Evolutionary conservation across 2,113 vertebrate species (phyloP).

Genomic region (Nicator chloris): DNA sequence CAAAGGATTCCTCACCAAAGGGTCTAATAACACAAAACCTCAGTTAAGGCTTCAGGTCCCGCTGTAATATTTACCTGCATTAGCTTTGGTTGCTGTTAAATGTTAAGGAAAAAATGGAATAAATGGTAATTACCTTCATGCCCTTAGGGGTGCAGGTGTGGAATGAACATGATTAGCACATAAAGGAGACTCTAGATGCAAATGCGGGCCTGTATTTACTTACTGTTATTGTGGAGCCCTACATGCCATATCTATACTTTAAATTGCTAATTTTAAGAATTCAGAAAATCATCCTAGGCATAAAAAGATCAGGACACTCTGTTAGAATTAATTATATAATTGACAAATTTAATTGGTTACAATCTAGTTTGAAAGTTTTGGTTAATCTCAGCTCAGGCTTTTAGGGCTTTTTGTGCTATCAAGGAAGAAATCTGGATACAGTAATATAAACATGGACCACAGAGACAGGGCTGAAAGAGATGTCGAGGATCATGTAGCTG

Average conservation of each 20-base stretch:
- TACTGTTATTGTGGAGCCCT: not conserved
- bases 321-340: not conserved
- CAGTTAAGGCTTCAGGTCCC: not conserved
- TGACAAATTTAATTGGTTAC: not conserved
- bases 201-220: not conserved
- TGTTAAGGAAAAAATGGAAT: not conserved
- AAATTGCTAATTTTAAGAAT: not conserved
- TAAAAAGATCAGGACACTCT: not conserved
- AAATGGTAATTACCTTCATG: not conserved
- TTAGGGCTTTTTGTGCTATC: not conserved
- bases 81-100: not conserved
- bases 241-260: not conserved
- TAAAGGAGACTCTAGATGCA: not conserved
- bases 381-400: not conserved
- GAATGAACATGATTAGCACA: not conserved
- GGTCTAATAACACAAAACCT: not conserved
- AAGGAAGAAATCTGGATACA: not conserved
- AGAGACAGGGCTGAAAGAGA: not conserved
- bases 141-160: not conserved
- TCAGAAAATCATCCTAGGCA: not conserved
- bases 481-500: not conserved
- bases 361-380: not conserved
- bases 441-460: not conserved
- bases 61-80: not conserved
- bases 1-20: not conserved